Conservation (phyloP, 2,113 vertebrate genomes). For the Sus scrofa region DNA sequence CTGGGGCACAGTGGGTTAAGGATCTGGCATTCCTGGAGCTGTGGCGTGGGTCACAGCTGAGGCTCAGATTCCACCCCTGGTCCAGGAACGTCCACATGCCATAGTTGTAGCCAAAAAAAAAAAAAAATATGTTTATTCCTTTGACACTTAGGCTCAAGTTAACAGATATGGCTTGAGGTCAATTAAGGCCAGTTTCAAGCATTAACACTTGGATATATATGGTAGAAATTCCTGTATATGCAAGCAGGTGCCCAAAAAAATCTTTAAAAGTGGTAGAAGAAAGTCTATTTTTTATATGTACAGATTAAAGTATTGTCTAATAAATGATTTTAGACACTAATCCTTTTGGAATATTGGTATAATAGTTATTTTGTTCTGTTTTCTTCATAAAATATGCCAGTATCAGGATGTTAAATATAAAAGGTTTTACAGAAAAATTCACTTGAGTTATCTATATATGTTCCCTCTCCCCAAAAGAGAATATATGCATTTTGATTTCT, state of each 20-base stretch:
- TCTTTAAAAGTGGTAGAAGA: not conserved
- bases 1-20: too few relatives aligned
- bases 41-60: too few relatives aligned
- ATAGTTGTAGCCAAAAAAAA: too few relatives aligned
- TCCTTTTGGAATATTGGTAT: not conserved
- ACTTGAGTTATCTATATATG: not conserved
- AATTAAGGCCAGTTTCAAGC: not conserved
- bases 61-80: too few relatives aligned
- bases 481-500: not conserved
- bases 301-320: not conserved
- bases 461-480: not conserved
- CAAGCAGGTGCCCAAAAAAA: not conserved
- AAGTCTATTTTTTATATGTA: not conserved
- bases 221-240: not conserved
- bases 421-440: not conserved
- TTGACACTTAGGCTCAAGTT: constrained; percentile 1
- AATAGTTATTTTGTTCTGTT: not conserved
- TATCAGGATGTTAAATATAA: not conserved
- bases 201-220: not conserved
- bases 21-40: too few relatives aligned
- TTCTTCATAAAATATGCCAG: not conserved
- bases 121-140: not conserved
- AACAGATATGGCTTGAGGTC: not conserved
- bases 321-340: constrained; percentile 42
- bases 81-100: too few relatives aligned